Percentiles rank a stretch among this genome's conserved stretches.
Conservation (phyloP, 2,113 vertebrate species). For the Tragulus kanchil region DNA sequence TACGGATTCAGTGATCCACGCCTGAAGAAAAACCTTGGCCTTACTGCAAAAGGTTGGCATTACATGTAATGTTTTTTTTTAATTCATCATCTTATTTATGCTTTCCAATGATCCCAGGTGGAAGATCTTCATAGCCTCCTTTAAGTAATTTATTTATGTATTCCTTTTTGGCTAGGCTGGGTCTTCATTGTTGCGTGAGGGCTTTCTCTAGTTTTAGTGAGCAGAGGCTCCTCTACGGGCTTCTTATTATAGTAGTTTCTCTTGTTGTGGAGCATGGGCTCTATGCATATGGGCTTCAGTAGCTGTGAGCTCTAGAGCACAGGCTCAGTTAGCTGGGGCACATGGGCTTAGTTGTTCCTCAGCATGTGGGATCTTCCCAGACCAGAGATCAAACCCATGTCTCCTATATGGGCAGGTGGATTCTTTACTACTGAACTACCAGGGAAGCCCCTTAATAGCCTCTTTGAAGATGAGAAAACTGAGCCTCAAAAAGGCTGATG, state of each 20-base stretch:
- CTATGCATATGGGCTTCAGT: not conserved
- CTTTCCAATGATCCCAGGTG: not conserved
- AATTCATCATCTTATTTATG: not conserved
- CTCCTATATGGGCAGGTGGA: not conserved
- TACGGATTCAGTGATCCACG: too few relatives aligned
- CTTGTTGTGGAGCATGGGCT: not conserved
- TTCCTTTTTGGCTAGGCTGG: not conserved
- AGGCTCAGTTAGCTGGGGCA: not conserved
- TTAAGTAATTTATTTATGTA: not conserved
- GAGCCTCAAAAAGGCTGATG: not conserved
- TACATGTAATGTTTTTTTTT: not conserved
- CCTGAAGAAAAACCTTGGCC: too few relatives aligned
- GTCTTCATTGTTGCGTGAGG: fast-evolving
- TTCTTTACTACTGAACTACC: not conserved
- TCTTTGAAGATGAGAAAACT: not conserved
- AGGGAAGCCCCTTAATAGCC: not conserved
- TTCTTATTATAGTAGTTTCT: fast-evolving
- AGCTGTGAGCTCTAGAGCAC: not conserved
- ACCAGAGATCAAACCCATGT: not conserved
- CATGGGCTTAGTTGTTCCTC: not conserved
- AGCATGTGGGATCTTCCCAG: not conserved
- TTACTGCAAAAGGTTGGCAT: too few relatives aligned
- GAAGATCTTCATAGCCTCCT: not conserved
- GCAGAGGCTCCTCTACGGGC: not conserved
- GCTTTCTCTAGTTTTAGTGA: not conserved